phyloP scores from a whole-genome alignment of 2,113 vertebrate genomes.

The Promerops cafer region DNA sequence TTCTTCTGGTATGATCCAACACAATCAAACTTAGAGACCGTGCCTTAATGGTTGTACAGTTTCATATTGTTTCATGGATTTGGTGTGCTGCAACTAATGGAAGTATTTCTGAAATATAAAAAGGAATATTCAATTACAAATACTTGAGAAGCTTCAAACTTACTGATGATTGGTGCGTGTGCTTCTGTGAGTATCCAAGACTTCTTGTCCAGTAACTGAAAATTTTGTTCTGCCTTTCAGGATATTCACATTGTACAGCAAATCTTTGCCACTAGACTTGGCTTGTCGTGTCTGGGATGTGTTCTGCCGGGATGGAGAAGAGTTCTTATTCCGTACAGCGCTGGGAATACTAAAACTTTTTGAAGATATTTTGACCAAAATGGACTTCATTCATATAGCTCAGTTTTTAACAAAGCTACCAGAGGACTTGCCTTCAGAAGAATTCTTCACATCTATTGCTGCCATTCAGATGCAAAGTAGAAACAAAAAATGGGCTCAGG shows the following conservation, averaged over 20 bases:
- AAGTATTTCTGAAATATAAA: not conserved
- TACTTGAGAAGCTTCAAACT: not conserved
- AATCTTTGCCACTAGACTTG: conserved; percentile 89
- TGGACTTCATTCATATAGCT: conserved; percentile 98
- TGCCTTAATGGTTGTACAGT: not conserved
- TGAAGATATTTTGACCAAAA: conserved; percentile 86
- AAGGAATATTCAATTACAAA: not conserved
- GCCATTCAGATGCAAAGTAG: conserved; percentile 89
- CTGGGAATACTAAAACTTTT: conserved; percentile 89
- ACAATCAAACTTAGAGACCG: not conserved
- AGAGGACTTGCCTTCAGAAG: conserved; percentile 82
- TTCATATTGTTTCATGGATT: not conserved
- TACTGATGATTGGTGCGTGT: not conserved
- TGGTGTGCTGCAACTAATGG: not conserved
- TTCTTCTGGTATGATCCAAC: not conserved
- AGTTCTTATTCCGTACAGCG: conserved; percentile 93
- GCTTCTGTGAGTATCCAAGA: not conserved
- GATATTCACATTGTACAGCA: conserved; percentile 97
- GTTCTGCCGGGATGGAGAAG: conserved; percentile 92
- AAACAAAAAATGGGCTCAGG: conserved; percentile 93
- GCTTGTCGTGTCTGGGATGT: conserved; percentile 96
- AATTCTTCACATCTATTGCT: conserved; percentile 85
- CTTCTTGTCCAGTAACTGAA: not conserved
- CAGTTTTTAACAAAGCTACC: conserved; percentile 94
- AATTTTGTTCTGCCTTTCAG: conserved; percentile 51